Conservation (phyloP, 2,888 invertebrate genomes). For the Ennomos erosarius region DNA sequence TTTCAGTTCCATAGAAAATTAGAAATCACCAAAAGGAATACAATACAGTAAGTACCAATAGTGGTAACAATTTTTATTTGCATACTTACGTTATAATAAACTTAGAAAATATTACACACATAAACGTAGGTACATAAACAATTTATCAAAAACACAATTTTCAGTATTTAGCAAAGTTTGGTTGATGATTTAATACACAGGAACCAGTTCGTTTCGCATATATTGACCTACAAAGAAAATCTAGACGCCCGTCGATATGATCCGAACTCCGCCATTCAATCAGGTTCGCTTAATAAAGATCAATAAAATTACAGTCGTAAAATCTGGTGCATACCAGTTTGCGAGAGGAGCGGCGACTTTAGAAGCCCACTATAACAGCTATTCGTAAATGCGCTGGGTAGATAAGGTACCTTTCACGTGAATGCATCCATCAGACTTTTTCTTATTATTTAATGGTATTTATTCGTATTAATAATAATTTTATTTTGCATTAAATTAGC, state of each 20-base stretch:
- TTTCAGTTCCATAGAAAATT: no score
- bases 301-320: slow-evolving; percentile 31
- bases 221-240: slow-evolving; percentile 28
- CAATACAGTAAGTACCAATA: no score
- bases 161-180: not conserved
- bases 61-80: no score
- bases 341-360: slow-evolving; percentile 14
- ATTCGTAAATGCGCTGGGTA: slow-evolving; percentile 6
- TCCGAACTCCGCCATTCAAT: slow-evolving; percentile 21
- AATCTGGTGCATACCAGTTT: slow-evolving; percentile 35
- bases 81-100: no score
- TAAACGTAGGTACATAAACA: no score
- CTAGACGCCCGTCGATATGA: slow-evolving; percentile 11
- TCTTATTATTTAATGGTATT: not conserved
- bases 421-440: not conserved
- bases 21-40: no score
- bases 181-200: slow-evolving; percentile 8
- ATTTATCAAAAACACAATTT: slow-evolving; percentile 7
- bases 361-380: slow-evolving; percentile 10
- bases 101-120: no score
- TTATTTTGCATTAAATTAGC: no score
- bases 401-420: no score
- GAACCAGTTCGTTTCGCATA: slow-evolving; percentile 19
- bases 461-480: no score
- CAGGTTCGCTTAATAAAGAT: slow-evolving; percentile 23